A percentile compares a stretch with the other conserved stretches of the same genome.
These are phyloP conservation scores for Conger conger DNA, from an alignment of 2,113 vertebrate species.

Conservation along the genomic window DNA sequence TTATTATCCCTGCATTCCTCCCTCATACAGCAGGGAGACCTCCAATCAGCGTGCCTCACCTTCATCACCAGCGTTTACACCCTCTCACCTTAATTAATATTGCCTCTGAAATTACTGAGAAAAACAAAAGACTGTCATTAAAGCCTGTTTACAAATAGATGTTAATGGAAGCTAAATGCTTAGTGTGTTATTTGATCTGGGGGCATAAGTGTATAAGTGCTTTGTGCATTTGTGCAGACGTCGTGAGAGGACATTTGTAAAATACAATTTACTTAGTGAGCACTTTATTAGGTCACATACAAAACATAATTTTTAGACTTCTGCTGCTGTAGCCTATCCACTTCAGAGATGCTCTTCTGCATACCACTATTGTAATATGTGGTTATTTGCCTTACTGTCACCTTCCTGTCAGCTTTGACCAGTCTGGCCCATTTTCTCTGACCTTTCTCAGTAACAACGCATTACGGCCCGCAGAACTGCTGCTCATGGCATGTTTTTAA, in stretches of 20 bases:
- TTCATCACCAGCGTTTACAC: conserved; percentile 69
- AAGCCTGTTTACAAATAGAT: neutral
- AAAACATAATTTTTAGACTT: too few species aligned
- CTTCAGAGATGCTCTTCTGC: too few species aligned
- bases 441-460: too few species aligned
- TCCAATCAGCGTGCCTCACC: conserved; percentile 55
- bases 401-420: too few species aligned
- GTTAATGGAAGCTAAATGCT: neutral
- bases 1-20: conserved; percentile 59
- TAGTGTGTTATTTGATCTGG: neutral
- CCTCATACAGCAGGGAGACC: conserved; percentile 35
- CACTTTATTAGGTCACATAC: too few species aligned
- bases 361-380: too few species aligned
- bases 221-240: neutral
- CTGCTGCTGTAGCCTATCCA: too few species aligned
- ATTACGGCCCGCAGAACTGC: too few species aligned
- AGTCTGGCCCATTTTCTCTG: too few species aligned
- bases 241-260: neutral
- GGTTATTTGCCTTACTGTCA: too few species aligned
- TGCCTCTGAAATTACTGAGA: conserved; percentile 63
- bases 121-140: conserved; percentile 58
- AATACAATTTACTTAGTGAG: too few species aligned
- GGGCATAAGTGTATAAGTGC: neutral
- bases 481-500: too few species aligned
- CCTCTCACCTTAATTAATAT: conserved; percentile 72